A percentile compares a stretch with the other conserved stretches of the same genome.
These are phyloP conservation scores for Danionella cerebrum DNA, from an alignment of 2,113 vertebrate genomes.

Conservation along the genomic window DNA sequence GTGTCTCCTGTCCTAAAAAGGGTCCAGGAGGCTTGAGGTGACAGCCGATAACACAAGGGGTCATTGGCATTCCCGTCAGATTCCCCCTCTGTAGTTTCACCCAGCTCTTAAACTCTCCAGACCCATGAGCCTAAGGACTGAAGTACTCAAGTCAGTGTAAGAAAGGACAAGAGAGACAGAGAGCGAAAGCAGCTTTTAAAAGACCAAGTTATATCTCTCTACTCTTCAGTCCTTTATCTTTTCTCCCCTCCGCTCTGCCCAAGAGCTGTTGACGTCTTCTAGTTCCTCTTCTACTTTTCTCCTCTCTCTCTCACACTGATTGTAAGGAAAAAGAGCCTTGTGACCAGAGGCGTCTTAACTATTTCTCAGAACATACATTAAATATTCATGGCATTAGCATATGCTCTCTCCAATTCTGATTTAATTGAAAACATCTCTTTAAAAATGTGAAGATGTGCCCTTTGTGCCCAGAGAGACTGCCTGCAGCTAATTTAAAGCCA, in stretches of 20 bases:
- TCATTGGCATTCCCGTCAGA: neutral
- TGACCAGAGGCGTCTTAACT: constrained; percentile 14
- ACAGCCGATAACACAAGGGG: neutral
- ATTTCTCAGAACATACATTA: constrained; percentile 22
- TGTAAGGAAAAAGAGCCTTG: constrained; percentile 3
- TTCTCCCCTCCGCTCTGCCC: neutral
- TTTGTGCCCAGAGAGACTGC: constrained; percentile 40
- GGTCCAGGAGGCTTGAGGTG: neutral
- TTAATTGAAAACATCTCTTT: constrained; percentile 58
- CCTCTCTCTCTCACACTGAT: neutral
- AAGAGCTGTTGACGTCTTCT: neutral
- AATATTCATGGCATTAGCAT: constrained; percentile 17
- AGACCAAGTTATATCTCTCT: constrained; percentile 6
- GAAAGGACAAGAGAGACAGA: neutral
- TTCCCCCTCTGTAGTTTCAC: neutral
- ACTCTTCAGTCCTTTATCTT: neutral
- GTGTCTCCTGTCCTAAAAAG: neutral
- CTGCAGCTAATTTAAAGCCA: constrained; percentile 51
- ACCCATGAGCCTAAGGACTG: neutral
- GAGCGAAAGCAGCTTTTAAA: constrained; percentile 3
- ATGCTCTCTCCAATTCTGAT: constrained; percentile 24
- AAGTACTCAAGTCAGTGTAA: neutral
- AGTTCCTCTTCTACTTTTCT: constrained; percentile 10
- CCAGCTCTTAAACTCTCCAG: neutral
- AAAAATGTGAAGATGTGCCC: constrained; percentile 46